Conservation (phyloP, 2,113 vertebrate genomes). For the Callorhinus ursinus region DNA sequence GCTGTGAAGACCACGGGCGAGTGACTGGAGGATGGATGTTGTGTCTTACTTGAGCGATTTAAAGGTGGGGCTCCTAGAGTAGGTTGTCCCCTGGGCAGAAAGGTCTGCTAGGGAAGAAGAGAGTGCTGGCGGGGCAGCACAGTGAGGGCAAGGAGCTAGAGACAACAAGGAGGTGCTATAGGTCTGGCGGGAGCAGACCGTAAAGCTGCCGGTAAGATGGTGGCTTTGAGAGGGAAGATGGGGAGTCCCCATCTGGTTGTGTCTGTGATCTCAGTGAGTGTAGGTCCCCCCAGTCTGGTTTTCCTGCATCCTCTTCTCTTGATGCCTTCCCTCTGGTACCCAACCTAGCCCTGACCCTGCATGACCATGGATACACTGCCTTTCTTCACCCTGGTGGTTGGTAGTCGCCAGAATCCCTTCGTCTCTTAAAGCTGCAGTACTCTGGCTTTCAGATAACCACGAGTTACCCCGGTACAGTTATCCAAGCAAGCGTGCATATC, state of each 20-base stretch:
- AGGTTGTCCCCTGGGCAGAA: not conserved
- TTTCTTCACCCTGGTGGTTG: too few species aligned
- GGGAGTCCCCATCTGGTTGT: not conserved
- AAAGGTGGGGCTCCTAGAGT: not conserved
- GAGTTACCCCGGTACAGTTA: not conserved
- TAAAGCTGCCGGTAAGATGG: accelerated
- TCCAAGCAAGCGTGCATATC: not conserved
- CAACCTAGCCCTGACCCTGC: not conserved
- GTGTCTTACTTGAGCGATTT: accelerated
- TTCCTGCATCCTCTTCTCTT: not conserved
- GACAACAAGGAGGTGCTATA: accelerated
- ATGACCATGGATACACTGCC: accelerated
- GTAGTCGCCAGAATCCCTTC: not conserved
- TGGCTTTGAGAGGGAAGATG: too few species aligned
- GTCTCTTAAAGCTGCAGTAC: not conserved
- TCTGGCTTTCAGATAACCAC: not conserved
- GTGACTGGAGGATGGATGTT: too few species aligned
- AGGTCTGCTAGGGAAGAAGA: not conserved
- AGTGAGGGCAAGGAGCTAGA: not conserved
- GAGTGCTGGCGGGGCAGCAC: not conserved
- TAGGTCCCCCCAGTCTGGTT: too few species aligned
- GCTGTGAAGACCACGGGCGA: accelerated
- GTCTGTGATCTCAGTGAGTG: not conserved
- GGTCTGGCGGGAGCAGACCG: not conserved
- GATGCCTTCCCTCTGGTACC: not conserved